Evolutionary conservation across 92 coral and sea anemone genomes (phyloP).

Genomic region (Chrysogorgia sp.): DNA sequence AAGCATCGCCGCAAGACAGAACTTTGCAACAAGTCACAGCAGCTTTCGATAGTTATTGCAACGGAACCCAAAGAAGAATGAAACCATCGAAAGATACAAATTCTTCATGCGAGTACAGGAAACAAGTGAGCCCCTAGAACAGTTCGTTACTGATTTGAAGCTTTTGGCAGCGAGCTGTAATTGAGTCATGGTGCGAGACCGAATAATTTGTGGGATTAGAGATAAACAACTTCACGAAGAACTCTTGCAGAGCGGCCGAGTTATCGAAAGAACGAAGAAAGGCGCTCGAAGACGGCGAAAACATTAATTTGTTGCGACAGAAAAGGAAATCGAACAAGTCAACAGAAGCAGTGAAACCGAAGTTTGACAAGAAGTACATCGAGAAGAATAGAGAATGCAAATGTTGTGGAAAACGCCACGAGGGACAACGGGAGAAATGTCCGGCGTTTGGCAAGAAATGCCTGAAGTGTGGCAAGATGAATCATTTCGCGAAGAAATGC

Average conservation of each 20-base stretch:
- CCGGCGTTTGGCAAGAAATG: conserved; percentile 30
- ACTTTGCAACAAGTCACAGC: conserved; percentile 20
- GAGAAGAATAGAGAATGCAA: conserved; percentile 1
- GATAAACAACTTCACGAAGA: conserved; percentile 46
- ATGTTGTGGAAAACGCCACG: neutral
- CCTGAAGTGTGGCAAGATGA: conserved; percentile 25
- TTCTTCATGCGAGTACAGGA: conserved; percentile 46
- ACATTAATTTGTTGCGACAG: conserved; percentile 17
- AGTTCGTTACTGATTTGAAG: conserved; percentile 52
- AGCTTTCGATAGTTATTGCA: conserved; percentile 45
- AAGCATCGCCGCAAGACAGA: conserved; percentile 8
- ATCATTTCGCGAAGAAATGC: conserved; percentile 21
- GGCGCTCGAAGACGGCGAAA: conserved; percentile 36
- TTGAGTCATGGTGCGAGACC: conserved; percentile 53
- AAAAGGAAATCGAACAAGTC: conserved; percentile 27
- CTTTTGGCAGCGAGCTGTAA: conserved; percentile 47
- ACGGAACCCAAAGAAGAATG: conserved; percentile 49
- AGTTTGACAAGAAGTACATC: no score
- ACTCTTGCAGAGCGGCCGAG: conserved; percentile 17
- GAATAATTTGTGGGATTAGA: conserved; percentile 54
- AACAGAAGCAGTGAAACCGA: conserved; percentile 9
- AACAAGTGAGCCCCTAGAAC: conserved; percentile 34
- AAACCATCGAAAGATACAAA: conserved; percentile 49
- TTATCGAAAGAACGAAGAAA: conserved; percentile 30
- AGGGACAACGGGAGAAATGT: conserved; percentile 1